phyloP scores from a whole-genome alignment of 2,888 invertebrate species.

The Drosophila ezoana region DNA sequence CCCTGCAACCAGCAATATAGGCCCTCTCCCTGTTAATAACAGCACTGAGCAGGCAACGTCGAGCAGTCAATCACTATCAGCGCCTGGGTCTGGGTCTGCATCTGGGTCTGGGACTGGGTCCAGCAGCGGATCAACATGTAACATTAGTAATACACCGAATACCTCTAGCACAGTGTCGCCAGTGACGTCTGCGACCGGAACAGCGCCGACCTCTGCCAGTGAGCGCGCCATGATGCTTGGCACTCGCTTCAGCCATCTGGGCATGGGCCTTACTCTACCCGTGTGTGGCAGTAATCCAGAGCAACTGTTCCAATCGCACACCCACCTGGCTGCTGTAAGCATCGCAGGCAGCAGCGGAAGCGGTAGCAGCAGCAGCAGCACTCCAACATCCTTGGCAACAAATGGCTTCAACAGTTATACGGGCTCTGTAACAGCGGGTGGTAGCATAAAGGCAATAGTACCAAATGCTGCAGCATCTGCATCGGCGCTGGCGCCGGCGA shows the following conservation, averaged over 20 bases:
- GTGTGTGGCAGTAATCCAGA: constrained; percentile 41
- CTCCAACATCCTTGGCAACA: constrained; percentile 32
- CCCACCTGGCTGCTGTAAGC: constrained; percentile 1
- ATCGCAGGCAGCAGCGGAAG: neutral
- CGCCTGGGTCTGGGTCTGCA: constrained; percentile 28
- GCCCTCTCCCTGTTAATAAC: constrained; percentile 18
- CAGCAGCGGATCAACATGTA: constrained; percentile 58
- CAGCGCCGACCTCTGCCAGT: constrained; percentile 18
- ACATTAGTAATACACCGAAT: constrained; percentile 66
- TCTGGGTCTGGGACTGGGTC: constrained; percentile 46
- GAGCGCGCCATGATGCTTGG: constrained; percentile 79
- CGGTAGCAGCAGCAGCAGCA: constrained; percentile 6
- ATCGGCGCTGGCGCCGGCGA: neutral
- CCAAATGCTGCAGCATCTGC: constrained; percentile 4
- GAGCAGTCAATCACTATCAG: constrained; percentile 35
- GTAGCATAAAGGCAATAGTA: constrained; percentile 4
- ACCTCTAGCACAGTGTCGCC: constrained; percentile 75
- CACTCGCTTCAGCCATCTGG: constrained; percentile 81
- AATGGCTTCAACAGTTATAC: constrained; percentile 41
- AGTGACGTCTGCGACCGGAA: constrained; percentile 59
- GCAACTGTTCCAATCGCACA: constrained; percentile 46
- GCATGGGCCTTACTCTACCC: constrained; percentile 72
- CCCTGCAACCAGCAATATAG: constrained; percentile 2
- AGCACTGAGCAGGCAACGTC: constrained; percentile 37
- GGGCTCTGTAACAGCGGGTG: neutral